phyloP scores from a whole-genome alignment of 2,797 vertebrate genomes.

The Cyprinella venusta region DNA sequence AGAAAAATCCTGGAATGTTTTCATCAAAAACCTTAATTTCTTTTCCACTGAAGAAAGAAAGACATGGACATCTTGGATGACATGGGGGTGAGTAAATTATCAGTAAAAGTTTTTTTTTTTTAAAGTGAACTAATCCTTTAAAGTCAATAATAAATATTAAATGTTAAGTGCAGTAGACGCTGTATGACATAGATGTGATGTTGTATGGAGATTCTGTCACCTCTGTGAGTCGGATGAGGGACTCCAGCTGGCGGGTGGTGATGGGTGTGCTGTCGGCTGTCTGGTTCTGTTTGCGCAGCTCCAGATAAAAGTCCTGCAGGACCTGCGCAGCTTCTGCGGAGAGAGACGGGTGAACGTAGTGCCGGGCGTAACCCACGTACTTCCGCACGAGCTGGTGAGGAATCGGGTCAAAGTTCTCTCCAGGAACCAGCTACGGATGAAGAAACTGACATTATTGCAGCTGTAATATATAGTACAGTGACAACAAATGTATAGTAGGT shows the following conservation, averaged over 20 bases:
- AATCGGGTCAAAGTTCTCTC: constrained; percentile 85
- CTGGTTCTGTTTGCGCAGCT: constrained; percentile 90
- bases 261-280: constrained; percentile 87
- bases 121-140: no score
- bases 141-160: background rate
- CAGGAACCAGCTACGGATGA: constrained; percentile 77
- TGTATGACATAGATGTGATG: constrained; percentile 42
- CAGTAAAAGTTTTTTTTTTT: no score
- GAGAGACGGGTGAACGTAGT: constrained; percentile 88
- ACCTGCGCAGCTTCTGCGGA: constrained; percentile 88
- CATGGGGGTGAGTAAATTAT: no score
- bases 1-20: no score
- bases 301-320: constrained; percentile 93
- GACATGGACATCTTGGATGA: no score
- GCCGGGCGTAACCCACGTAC: constrained; percentile 93
- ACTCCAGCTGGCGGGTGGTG: constrained; percentile 95
- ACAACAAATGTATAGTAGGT: background rate
- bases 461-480: background rate
- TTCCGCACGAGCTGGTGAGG: constrained; percentile 91
- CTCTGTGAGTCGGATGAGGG: constrained; percentile 93
- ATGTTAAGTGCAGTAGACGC: background rate
- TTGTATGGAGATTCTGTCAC: constrained; percentile 55
- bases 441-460: background rate
- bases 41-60: no score
- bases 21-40: no score